Evolutionary conservation across 2,888 invertebrate genomes (phyloP).

Genomic region (Melinaea menophilus): DNA sequence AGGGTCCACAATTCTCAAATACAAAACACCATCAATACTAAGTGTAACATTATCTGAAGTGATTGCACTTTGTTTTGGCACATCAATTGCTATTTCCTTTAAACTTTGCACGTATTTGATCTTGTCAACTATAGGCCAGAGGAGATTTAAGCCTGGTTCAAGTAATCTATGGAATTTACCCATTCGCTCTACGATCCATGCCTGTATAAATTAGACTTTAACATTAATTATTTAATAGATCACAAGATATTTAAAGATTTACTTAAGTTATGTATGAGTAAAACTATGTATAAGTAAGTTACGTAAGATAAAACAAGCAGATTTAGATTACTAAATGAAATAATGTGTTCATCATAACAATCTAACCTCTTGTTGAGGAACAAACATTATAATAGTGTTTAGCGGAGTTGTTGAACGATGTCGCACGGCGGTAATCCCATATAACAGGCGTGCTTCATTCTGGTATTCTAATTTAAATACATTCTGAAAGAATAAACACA

Average conservation of each 20-base stretch:
- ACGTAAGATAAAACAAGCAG: too few species aligned
- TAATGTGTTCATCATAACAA: constrained; percentile 3
- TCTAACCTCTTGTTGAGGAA: constrained; percentile 97
- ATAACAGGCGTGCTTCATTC: constrained; percentile 61
- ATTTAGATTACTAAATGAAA: not conserved
- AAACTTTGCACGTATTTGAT: constrained; percentile 98
- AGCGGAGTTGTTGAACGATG: constrained; percentile 83
- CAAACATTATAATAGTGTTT: constrained; percentile 97
- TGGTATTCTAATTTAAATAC: constrained; percentile 58
- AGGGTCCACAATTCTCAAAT: constrained; percentile 94
- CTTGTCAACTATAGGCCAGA: constrained; percentile 93
- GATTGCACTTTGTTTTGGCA: constrained; percentile 98
- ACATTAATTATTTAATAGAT: constrained; percentile 4
- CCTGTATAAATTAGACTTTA: constrained; percentile 68
- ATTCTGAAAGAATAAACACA: constrained; percentile 54
- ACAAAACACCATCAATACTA: constrained; percentile 97
- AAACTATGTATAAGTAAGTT: too few species aligned
- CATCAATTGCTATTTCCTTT: constrained; percentile 99
- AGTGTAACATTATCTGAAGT: constrained; percentile 98
- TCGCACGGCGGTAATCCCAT: constrained; percentile 56
- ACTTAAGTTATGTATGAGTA: too few species aligned
- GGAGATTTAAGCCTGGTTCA: constrained; percentile 95
- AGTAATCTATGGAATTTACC: constrained; percentile 96
- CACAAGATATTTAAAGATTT: not conserved
- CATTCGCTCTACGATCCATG: constrained; percentile 99